Evolutionary conservation across 2,797 vertebrate genomes (phyloP), one percentile per base, ranked within the genome.

Genomic region (Parauchenoglanis punctatus): DNA sequence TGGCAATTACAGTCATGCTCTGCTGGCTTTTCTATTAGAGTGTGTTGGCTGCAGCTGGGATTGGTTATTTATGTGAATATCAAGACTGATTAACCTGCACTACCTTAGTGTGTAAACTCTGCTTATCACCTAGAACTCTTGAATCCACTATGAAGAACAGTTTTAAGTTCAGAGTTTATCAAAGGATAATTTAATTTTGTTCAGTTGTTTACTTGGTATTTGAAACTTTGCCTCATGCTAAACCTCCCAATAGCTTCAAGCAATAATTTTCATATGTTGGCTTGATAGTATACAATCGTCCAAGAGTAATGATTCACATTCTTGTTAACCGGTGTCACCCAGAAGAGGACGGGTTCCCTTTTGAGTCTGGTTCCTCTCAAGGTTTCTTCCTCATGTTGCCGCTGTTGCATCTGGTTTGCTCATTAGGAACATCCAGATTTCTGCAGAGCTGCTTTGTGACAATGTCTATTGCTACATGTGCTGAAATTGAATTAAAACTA

Each of bases 1-100:
- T 80, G 75, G 90, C 86, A 86, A 90, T 90, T 88, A 89, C 68
- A 80, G 86, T 90, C 86, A 91, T 86, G 90, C 89, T 91, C 89
- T 86, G 87, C 84, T 86, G 89, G 87, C 70, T 86, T 89, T 89
- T 88, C 89, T 89, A 89, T 90, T 91, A 90, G 81, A 52, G 77
- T 80, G 52, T 85, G 77, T 86, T 81, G 84, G 87, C 87, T 86
- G 89, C 89, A 91, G 87, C 81, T 83, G 86, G 87, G 86, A 86
- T 89, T 87, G 84, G 83, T 87, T 90, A 87, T 90, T 81, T 88
- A 82, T 80, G 72, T 87, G 82, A 86, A 88, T 85, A 77, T 77
- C 44, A 63, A 8, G 61, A 61, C 85, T 87, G 68, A 87, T 86
- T 89, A 88, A 85, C 84, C 87, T 81, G 58, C 25, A 49, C 31